Evolutionary conservation across 2,113 vertebrate species (phyloP).

Genomic region (Phrynosoma platyrhinos): DNA sequence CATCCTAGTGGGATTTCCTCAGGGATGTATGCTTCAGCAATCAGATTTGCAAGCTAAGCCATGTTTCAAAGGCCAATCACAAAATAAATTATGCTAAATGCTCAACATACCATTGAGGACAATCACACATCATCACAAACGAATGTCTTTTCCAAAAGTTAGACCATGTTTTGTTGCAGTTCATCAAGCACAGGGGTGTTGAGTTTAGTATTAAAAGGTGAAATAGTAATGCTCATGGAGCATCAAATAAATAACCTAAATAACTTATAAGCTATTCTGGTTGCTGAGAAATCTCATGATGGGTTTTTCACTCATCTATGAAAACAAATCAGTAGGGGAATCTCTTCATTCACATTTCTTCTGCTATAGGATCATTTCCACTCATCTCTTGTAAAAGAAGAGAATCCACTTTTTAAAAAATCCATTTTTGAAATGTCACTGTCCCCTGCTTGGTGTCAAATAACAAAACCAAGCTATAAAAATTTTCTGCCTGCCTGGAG

Average conservation of each 20-base stretch:
- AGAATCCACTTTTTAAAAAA: conserved; percentile 10
- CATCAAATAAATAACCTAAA: not conserved
- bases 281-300: not conserved
- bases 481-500: conserved; percentile 6
- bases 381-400: conserved; percentile 12
- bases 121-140: too few relatives aligned
- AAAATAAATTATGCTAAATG: too few relatives aligned
- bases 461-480: conserved; percentile 14
- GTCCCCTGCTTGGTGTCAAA: conserved; percentile 15
- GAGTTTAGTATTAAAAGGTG: not conserved
- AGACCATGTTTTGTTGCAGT: not conserved
- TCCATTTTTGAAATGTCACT: conserved; percentile 25
- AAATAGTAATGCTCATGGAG: not conserved
- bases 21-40: too few relatives aligned
- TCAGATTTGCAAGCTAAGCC: too few relatives aligned
- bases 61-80: too few relatives aligned
- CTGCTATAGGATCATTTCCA: not conserved
- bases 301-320: conserved; percentile 11
- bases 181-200: not conserved
- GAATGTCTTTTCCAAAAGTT: too few relatives aligned
- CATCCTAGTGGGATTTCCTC: too few relatives aligned
- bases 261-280: not conserved
- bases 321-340: conserved; percentile 5
- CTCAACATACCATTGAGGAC: too few relatives aligned
- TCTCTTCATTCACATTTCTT: not conserved